phyloP scores from a whole-genome alignment of 2,113 vertebrate species.

The Prinia subflava region DNA sequence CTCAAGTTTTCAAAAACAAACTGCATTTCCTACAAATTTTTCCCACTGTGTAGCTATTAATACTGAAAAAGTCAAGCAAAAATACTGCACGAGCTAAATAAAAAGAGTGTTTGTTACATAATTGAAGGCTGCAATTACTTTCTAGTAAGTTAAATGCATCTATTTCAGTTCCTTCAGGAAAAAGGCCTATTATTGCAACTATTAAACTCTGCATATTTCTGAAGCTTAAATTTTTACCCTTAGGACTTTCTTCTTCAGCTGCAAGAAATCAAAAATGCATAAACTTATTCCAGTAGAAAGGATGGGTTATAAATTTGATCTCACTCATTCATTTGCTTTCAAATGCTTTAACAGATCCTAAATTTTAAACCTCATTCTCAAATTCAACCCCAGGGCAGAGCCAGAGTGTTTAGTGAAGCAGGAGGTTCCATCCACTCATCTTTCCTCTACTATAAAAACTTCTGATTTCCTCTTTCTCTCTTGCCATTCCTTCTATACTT shows the following conservation, averaged over 20 bases:
- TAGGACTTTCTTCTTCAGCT: neutral
- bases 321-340: neutral
- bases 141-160: neutral
- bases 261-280: neutral
- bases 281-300: neutral
- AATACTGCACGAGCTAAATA: neutral
- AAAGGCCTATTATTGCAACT: neutral
- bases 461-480: neutral
- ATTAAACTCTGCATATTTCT: neutral
- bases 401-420: neutral
- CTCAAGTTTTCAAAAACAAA: neutral
- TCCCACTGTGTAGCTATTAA: neutral
- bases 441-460: neutral
- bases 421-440: neutral
- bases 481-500: neutral
- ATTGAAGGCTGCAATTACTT: constrained; percentile 1
- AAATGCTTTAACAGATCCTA: neutral
- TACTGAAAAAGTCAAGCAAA: neutral
- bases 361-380: neutral
- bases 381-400: neutral
- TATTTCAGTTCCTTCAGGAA: neutral
- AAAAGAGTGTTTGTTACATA: neutral
- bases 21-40: neutral
- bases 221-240: neutral
- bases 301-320: neutral